Conservation (phyloP, 1,140 invertebrate species). For the Kradibia gibbosae region DNA sequence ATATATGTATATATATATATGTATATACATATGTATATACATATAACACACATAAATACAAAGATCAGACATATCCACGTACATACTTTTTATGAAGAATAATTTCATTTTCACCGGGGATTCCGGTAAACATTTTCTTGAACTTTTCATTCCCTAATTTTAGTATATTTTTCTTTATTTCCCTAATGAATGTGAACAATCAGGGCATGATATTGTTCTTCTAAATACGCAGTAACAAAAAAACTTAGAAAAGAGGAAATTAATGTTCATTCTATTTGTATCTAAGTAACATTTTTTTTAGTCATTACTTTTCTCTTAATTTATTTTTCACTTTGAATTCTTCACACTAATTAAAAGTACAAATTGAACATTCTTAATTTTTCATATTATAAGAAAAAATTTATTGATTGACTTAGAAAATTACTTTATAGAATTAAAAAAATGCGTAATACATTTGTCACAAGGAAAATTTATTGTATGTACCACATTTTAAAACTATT, state of each 20-base stretch:
- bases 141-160: constrained; percentile 22
- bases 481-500: constrained; percentile 41
- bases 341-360: constrained; percentile 44
- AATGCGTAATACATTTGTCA: constrained; percentile 49
- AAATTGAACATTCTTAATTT: constrained; percentile 35
- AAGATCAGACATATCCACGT: background rate
- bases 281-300: constrained; percentile 39
- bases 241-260: constrained; percentile 44
- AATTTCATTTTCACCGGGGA: constrained; percentile 33
- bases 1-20: background rate
- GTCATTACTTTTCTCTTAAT: constrained; percentile 40
- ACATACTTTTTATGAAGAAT: constrained; percentile 35
- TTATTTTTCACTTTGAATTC: constrained; percentile 34
- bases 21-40: constrained; percentile 20
- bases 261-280: constrained; percentile 46
- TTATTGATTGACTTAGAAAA: constrained; percentile 39
- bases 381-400: constrained; percentile 38
- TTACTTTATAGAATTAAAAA: constrained; percentile 35
- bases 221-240: constrained; percentile 51
- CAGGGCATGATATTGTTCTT: constrained; percentile 43
- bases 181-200: constrained; percentile 44
- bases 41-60: background rate
- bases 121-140: constrained; percentile 30
- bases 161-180: constrained; percentile 37
- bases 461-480: constrained; percentile 45